A percentile compares a stretch with the other conserved stretches of the same genome.
Conservation (phyloP, 2,113 vertebrate species). For the Cyanistes caeruleus region DNA sequence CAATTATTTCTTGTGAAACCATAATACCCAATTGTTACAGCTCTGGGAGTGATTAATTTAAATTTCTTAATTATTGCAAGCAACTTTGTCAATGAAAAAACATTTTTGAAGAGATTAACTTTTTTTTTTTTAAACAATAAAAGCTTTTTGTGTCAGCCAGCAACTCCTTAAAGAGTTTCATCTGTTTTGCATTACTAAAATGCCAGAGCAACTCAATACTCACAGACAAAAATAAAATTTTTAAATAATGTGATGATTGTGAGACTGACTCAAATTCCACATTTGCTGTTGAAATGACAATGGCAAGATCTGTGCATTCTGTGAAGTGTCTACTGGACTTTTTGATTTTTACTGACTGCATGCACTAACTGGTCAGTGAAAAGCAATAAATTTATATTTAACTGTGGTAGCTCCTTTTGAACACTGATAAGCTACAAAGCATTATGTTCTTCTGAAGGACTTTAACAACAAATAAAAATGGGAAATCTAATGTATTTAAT, state of each 20-base stretch:
- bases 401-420: not conserved
- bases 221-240: slow-evolving; percentile 60
- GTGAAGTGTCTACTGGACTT: not conserved
- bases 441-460: not conserved
- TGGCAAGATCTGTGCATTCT: not conserved
- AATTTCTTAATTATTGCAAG: slow-evolving; percentile 72
- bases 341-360: not conserved
- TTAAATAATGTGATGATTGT: slow-evolving; percentile 59
- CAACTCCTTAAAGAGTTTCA: slow-evolving; percentile 59
- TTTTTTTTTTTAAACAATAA: slow-evolving; percentile 37
- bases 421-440: not conserved
- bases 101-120: slow-evolving; percentile 73
- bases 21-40: slow-evolving; percentile 67
- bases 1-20: slow-evolving; percentile 69
- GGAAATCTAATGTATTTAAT: not conserved
- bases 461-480: not conserved
- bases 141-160: slow-evolving; percentile 31
- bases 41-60: slow-evolving; percentile 56
- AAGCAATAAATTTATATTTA: not conserved
- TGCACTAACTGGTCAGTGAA: not conserved
- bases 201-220: slow-evolving; percentile 42
- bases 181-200: slow-evolving; percentile 55
- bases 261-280: not conserved
- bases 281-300: not conserved
- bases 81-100: slow-evolving; percentile 63